Conservation (phyloP, 2,888 invertebrate genomes). For the Danaus chrysippus region DNA sequence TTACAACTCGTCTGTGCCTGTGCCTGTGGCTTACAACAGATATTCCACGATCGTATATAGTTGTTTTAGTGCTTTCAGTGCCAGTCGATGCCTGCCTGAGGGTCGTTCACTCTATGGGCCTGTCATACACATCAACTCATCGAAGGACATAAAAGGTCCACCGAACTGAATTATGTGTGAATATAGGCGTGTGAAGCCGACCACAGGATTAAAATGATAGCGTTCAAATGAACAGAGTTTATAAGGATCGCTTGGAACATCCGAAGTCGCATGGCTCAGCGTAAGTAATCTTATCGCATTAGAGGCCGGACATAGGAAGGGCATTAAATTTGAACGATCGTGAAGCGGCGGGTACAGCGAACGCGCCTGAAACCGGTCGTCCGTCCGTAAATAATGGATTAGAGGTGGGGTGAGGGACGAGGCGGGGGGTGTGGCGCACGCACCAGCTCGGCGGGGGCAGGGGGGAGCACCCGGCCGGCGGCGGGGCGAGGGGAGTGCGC, state of each 20-base stretch:
- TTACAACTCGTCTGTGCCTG: conserved; percentile 50
- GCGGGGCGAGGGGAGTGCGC: conserved; percentile 60
- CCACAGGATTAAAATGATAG: conserved; percentile 3
- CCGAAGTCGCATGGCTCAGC: conserved; percentile 41
- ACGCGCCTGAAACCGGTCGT: conserved; percentile 77
- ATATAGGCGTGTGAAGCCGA: conserved; percentile 4
- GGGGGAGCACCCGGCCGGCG: conserved; percentile 37
- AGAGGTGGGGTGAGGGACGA: conserved; percentile 67
- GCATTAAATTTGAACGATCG: conserved; percentile 76
- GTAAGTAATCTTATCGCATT: conserved; percentile 72
- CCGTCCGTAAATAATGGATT: conserved; percentile 78
- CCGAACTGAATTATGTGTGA: conserved; percentile 25
- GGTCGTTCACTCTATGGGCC: conserved; percentile 52
- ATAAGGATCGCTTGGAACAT: conserved; percentile 12
- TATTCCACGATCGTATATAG: conserved; percentile 51
- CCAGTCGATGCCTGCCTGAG: conserved; percentile 47
- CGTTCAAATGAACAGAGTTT: conserved; percentile 7
- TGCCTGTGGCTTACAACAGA: conserved; percentile 56
- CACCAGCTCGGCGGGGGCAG: conserved; percentile 55
- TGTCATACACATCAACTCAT: conserved; percentile 49
- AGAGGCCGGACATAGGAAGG: conserved; percentile 78
- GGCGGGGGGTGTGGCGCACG: conserved; percentile 61
- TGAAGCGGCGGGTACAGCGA: conserved; percentile 65
- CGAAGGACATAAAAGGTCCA: conserved; percentile 38
- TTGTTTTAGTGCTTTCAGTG: conserved; percentile 55